Base-by-base conservation (phyloP, 2,888 invertebrate species). In the Diadegma fenestrale region DNA sequence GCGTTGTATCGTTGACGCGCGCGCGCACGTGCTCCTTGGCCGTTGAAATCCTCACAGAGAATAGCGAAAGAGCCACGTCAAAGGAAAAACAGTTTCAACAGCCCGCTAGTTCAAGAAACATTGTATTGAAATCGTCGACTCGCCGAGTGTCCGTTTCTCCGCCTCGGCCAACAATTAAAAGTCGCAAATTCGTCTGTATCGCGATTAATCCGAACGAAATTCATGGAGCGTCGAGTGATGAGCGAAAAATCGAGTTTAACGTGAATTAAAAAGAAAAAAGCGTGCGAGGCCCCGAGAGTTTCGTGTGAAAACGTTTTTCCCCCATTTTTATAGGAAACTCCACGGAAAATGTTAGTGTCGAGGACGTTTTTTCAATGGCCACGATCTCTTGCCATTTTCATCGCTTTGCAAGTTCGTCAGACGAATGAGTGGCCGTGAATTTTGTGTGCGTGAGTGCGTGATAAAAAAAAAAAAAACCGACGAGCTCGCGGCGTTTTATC, bases 1-100 rank as follows among this genome's bases (percentile, higher is more conserved):
- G 51, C 68, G 51, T 78, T 64, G 43, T 72, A 54, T 51, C 58
- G 68, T 68, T 68, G 72, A 64, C 83, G 85, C 82, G 84, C 86
- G 84, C 86, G 82, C 84, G 82, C 80, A 79, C 80, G 82, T 81
- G 80, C 77, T 73, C 58, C 82, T 80, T 80, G 61, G 71, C 82
- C 51, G 80, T 69, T 80, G 43, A 66, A 72, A 76, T 80, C 85
- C 66, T 73, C 86, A 68, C 63, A 77, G 73, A 54, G 82, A 80
- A 83, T 51, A 78, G 43, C 73, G 73, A 86, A 83, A 80, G 83
- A 64, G 71, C 54, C 61, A 73, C 54, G 72, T 58, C 45, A 64
- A 73, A 80, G 72, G 72, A 69, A 85, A 80, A 73, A 83, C 80
- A 86, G 83, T 86, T 83, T 77, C 83, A 66, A 83, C 51, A 80